Evolutionary conservation across 2,888 invertebrate species (phyloP), one percentile per base, ranked within the genome.

Genomic region (Argyra leucocephala): DNA sequence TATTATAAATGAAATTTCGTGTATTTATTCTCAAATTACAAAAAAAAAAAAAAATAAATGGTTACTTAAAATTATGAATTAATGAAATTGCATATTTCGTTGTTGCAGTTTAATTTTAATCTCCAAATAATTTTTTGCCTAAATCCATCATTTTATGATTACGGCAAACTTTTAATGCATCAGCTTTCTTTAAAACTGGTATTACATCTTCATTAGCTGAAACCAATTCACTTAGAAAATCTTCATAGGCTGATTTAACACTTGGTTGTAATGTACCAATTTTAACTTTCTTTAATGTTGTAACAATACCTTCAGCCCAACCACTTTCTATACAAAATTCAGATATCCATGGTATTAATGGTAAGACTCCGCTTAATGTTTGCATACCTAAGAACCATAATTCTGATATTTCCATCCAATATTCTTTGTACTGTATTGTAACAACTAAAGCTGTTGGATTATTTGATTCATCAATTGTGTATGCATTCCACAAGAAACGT

Each of bases 371-470:
- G 73, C 91, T 87, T 84, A 95, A 88, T 1, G 94, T 93, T 77
- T 94, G 94, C 92, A 95, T 93, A 23, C 94, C 94, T 68, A 95
- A 82, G 78, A 93, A 95, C 95, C 95, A 95, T 18, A 95, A 81
- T 74, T 95, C 95, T 76, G 89, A 90, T 67, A 95, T 84, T 76
- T 94, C 93, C 82, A 87, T 87, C 95, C 95, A 95, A 73, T 87
- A 84, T 75, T 90, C 89, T 74, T 93, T 92, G 78, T 95, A 95
- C 3, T 87, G 82, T 82, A 92, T 89, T 1, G 93, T 85, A 0
- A 94, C 91, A 2, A 93, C 91, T 67, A 95, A 80, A 64, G 89
- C 88, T 12, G 85, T 86, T 0, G 90, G 89, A 75, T 93, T 91
- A 76, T 88, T 90, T 18, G 91, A 89, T 75, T 94, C 93, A 75